phyloP scores from a whole-genome alignment of 2,113 vertebrate genomes.

The Semicossyphus pulcher region DNA sequence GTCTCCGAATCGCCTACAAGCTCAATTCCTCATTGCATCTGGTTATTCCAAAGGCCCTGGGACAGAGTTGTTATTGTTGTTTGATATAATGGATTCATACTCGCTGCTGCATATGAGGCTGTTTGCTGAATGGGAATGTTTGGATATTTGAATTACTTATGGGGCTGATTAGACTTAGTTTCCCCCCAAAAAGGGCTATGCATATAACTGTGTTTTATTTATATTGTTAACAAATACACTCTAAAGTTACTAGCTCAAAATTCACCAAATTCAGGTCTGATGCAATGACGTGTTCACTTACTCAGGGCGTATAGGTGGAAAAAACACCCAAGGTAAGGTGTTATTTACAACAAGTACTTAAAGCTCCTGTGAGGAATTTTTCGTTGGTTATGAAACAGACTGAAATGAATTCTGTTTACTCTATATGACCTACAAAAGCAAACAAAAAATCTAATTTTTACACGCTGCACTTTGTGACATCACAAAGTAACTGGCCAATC shows the following conservation, averaged over 20 bases:
- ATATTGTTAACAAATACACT: not conserved
- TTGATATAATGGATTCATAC: constrained; percentile 7
- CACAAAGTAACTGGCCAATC: too few relatives aligned
- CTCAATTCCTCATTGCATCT: constrained; percentile 28
- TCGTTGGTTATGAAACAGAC: too few relatives aligned
- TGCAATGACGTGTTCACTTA: too few relatives aligned
- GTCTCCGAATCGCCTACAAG: constrained; percentile 18
- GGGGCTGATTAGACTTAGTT: constrained; percentile 6
- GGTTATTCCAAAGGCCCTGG: constrained; percentile 23
- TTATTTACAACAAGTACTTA: too few relatives aligned
- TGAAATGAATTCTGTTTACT: too few relatives aligned
- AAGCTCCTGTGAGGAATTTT: too few relatives aligned
- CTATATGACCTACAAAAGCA: too few relatives aligned
- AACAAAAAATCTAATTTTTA: too few relatives aligned
- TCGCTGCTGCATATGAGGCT: not conserved
- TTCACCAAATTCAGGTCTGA: not conserved
- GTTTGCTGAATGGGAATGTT: not conserved
- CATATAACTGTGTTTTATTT: not conserved
- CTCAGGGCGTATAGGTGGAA: too few relatives aligned
- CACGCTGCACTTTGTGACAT: too few relatives aligned
- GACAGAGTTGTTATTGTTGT: not conserved
- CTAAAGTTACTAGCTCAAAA: not conserved
- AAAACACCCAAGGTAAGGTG: too few relatives aligned
- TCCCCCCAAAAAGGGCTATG: not conserved
- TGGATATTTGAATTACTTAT: not conserved